A percentile compares a stretch with the other conserved stretches of the same genome.
These are phyloP conservation scores for Pelobates cultripes DNA, from an alignment of 2,797 vertebrate species.

Conservation along the genomic window DNA sequence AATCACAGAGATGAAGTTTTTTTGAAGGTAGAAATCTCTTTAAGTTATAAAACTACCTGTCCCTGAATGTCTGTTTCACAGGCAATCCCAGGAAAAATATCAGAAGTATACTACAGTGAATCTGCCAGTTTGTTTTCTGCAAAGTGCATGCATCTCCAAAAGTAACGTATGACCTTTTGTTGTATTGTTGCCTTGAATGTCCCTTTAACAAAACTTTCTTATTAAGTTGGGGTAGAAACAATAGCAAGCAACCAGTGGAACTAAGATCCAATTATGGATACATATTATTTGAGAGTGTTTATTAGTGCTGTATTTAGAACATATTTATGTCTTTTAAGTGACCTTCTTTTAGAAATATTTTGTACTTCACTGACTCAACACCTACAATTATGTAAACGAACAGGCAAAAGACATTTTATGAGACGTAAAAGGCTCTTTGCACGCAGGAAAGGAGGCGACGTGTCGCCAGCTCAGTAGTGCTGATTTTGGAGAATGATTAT, in stretches of 20 bases:
- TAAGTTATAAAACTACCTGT: too few species aligned
- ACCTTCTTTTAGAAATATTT: not conserved
- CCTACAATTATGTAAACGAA: constrained; percentile 26
- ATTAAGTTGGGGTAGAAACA: too few species aligned
- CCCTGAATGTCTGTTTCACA: too few species aligned
- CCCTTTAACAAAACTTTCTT: too few species aligned
- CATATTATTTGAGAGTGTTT: not conserved
- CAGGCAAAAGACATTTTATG: not conserved
- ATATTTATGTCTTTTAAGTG: not conserved
- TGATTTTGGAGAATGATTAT: constrained; percentile 5
- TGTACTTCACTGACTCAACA: not conserved
- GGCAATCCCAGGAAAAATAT: too few species aligned
- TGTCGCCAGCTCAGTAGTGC: constrained; percentile 10
- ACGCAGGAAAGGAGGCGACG: not conserved
- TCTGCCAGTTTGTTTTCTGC: too few species aligned
- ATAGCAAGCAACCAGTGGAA: not conserved
- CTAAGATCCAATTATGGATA: not conserved
- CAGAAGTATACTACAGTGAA: too few species aligned
- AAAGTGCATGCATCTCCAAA: too few species aligned
- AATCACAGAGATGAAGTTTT: too few species aligned
- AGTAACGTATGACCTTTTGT: too few species aligned
- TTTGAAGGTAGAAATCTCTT: too few species aligned
- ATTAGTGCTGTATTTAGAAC: not conserved
- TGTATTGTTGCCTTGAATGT: too few species aligned
- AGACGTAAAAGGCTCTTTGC: not conserved